Evolutionary conservation across 1,140 invertebrate species (phyloP), one percentile per base, ranked within the genome.

Genomic region (Daktulosphaira vitifoliae): DNA sequence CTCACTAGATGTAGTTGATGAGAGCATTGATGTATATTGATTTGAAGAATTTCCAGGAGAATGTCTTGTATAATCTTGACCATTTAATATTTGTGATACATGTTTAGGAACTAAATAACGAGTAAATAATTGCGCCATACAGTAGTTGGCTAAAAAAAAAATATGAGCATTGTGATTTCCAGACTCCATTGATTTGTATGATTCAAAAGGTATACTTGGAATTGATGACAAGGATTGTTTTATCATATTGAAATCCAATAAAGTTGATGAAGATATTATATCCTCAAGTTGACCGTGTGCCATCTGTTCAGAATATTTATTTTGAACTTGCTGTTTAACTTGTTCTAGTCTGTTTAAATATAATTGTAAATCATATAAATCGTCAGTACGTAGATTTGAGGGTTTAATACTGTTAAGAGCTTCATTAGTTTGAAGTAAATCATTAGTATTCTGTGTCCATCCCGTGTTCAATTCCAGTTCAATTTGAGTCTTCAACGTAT

Each of bases 61-160:
- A 48, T 62, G 44, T 62, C 46, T 62, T 2, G 26, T 2, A 20
- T 29, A 62, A 4, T 62, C 56, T 16, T 29, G 25, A 18, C 42
- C 42, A 62, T 48, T 62, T 18, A 56, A 20, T 18, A 62, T 25
- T 48, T 62, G 56, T 8, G 56, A 29, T 8, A 62, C 25, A n/a
- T 66, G 81, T 69, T 82, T 82, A 51, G 79, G 78, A 2, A 83
- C 69, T 2, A 84, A 77, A 69, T 86, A 83, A 39, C 83, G 78
- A 37, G 83, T 81, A 73, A 85, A 87, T n/a, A 87, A 73, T 69
- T 84, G 82, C 6, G 83, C 83, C 79, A 82, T 84, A 72, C 82
- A 87, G 68, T 85, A 86, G 69, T 86, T 87, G 3, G 84, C 83
- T 23, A 88, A 77, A 70, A 87, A 84, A 29, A 87, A 74, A 42